Percentiles rank a stretch among this genome's conserved stretches.
Conservation (phyloP, 2,113 vertebrate genomes). For the Junco hyemalis region DNA sequence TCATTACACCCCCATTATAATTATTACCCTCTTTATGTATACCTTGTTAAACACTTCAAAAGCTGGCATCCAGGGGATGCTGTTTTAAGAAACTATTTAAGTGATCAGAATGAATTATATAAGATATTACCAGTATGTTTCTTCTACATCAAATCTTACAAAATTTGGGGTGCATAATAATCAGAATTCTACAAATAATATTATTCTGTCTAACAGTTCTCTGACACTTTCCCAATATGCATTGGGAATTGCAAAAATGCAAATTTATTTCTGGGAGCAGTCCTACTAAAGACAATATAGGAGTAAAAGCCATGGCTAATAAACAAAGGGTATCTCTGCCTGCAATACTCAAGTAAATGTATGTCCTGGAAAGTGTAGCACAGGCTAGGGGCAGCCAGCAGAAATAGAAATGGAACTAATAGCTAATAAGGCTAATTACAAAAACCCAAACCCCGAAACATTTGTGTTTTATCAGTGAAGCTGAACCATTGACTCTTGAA, state of each 20-base stretch:
- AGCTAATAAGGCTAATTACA: neutral
- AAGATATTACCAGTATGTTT: slow-evolving; percentile 31
- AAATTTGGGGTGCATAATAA: neutral
- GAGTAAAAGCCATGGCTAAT: neutral
- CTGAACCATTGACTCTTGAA: too few species aligned
- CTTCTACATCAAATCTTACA: neutral
- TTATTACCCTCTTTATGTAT: slow-evolving; percentile 31
- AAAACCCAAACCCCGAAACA: neutral
- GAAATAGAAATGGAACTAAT: neutral
- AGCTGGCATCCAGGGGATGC: slow-evolving; percentile 27
- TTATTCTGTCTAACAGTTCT: neutral
- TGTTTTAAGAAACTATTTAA: slow-evolving; percentile 52
- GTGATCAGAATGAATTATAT: slow-evolving; percentile 39
- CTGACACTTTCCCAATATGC: neutral
- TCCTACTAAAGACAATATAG: neutral
- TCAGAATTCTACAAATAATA: neutral
- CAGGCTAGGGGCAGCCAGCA: neutral
- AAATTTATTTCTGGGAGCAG: neutral
- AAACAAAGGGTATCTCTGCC: neutral
- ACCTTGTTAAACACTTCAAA: slow-evolving; percentile 30
- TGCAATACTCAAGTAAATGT: neutral
- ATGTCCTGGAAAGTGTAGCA: neutral
- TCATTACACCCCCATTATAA: slow-evolving; percentile 54
- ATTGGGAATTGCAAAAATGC: neutral
- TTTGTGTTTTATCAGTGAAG: neutral